Base-by-base conservation (phyloP, 1,140 invertebrate species). In the Ectropis grisescens region DNA sequence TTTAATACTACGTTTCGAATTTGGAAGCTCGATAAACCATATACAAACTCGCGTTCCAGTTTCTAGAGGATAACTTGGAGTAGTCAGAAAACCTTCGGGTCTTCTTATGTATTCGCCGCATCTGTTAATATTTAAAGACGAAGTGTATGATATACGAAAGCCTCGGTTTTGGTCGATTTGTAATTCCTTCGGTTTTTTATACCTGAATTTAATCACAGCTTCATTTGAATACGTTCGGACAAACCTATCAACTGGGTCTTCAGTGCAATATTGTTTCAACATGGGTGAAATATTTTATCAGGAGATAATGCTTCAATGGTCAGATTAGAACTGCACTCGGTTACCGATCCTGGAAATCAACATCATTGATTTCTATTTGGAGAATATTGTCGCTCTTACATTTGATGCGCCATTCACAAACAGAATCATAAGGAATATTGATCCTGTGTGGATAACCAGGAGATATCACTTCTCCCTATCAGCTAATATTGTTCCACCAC, bases 21-120 rank as follows among this genome's bases (percentile, higher is more conserved):
- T 65, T 1, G 90, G 89, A 6, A 89, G 88, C 23, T 53, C 76
- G 7, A 95, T 89, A 25, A 36, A 67, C 93, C 93, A 95, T n/a
- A 79, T 60, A 52, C 93, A 95, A 49, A 75, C 80, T 25, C 47
- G 39, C 19, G 74, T 40, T 11, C 19, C 41, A 1, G 74, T 69
- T 1, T 81, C 62, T 31, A 71, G 58, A 2, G 92, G 92, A 82
- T 93, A 95, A 7, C 86, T 88, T 1, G 88, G 86, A 1, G 90
- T 87, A 39, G 83, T 85, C 13, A 95, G 85, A 22, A 82, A 82
- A 1, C 92, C 92, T 25, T 69, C 69, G 26, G 84, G 60, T 2
- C 82, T 80, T 2, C 45, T 65, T 1, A 91, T 58, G 2, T 48
- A 43, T 25, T 88, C 88, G n/a, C 89, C 88, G 55, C 91, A 93